Percentiles rank a stretch among this genome's conserved stretches.
Conservation (phyloP, 2,888 invertebrate species). For the Tolmerus cingulatus region DNA sequence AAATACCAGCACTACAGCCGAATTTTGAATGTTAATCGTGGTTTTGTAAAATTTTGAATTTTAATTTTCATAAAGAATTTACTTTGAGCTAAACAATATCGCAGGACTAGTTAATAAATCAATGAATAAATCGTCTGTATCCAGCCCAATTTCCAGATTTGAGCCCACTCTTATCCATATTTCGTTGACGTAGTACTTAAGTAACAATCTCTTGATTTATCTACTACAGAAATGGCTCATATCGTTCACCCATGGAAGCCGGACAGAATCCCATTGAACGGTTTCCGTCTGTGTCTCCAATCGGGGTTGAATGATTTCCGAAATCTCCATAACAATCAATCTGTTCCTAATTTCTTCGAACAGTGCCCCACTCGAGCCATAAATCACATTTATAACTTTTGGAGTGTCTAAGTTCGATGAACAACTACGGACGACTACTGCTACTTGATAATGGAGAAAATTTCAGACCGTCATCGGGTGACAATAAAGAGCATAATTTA, state of each 20-base stretch:
- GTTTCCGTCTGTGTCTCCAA: neutral
- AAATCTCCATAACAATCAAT: conserved; percentile 29
- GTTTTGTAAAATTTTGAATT: too few species aligned
- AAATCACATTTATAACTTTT: conserved; percentile 35
- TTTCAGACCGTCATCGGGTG: conserved; percentile 31
- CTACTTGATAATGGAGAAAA: conserved; percentile 32
- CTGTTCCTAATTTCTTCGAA: conserved; percentile 22
- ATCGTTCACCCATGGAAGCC: neutral
- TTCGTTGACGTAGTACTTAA: neutral
- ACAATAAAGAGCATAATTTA: conserved; percentile 34
- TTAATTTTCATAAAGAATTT: neutral
- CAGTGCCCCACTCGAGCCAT: neutral
- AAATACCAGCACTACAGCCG: too few species aligned
- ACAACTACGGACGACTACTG: neutral
- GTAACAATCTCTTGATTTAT: neutral
- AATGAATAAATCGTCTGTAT: neutral
- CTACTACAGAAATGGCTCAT: neutral
- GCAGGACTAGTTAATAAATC: neutral
- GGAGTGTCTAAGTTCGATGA: neutral
- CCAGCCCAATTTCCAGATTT: neutral
- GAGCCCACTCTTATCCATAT: neutral
- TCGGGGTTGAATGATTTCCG: neutral
- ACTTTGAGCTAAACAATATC: neutral
- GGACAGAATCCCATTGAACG: neutral
- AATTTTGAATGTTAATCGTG: too few species aligned